Conservation (phyloP, 2,113 vertebrate species). For the Lasiurus borealis region DNA sequence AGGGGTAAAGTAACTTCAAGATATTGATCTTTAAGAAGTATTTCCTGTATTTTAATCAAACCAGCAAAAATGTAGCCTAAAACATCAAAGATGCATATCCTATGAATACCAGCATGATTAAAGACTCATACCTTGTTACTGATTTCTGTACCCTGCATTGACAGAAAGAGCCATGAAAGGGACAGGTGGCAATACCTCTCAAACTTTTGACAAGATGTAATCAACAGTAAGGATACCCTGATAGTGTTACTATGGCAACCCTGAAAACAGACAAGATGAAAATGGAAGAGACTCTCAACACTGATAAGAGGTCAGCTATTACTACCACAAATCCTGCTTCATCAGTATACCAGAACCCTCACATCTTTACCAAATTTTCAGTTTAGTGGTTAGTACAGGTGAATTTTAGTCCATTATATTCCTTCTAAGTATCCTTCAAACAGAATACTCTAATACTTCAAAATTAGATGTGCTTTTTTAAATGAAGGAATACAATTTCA, state of each 20-base stretch:
- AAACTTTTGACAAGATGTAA: slow-evolving; percentile 35
- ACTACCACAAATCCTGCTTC: neutral
- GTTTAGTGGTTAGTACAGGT: neutral
- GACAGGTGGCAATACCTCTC: neutral
- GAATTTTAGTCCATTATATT: neutral
- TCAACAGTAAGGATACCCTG: slow-evolving; percentile 30
- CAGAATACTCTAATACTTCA: neutral
- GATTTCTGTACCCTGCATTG: neutral
- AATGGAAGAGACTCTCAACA: slow-evolving; percentile 47
- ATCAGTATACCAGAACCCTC: neutral
- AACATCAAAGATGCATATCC: slow-evolving; percentile 39
- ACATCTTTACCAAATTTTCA: neutral
- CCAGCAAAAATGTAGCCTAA: slow-evolving; percentile 18
- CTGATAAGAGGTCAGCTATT: slow-evolving; percentile 12
- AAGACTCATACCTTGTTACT: neutral
- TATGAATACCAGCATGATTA: slow-evolving; percentile 28
- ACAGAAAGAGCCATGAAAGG: neutral
- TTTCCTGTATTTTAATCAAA: slow-evolving; percentile 37
- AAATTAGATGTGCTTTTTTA: neutral
- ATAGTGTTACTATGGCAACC: slow-evolving; percentile 55
- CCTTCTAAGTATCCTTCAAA: neutral
- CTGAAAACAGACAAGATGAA: neutral
- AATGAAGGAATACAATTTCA: slow-evolving; percentile 24
- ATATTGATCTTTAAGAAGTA: slow-evolving; percentile 54
- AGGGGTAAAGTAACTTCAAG: slow-evolving; percentile 53